Evolutionary conservation across 2,113 vertebrate species (phyloP), one percentile per base, ranked within the genome.

Genomic region (Burhinus bistriatus): DNA sequence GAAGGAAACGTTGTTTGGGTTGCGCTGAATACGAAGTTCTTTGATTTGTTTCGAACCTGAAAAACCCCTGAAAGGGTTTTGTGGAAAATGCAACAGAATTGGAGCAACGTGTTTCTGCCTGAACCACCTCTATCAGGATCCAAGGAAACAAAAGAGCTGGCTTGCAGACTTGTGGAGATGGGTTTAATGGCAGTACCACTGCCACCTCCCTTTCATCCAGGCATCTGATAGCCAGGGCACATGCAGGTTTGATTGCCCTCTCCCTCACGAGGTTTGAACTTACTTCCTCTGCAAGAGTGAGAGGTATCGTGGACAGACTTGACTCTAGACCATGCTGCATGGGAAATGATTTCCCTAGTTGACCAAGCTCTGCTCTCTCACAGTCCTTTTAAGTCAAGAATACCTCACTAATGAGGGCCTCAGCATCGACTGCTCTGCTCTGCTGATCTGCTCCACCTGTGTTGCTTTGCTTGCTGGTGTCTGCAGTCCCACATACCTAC

Each of bases 21-120:
- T 85, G 17, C 0, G 0, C 15, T 55, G 38, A 85, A 68, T 20
- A 4, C 0, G 0, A 82, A 51, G 9, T 76, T 20, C 71, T 80
- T 59, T 29, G 32, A 36, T 68, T 49, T 78, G 27, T 85, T 85
- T 57, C 45, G 26, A n/a, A 6, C 11, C 34, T 78, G n/a, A 49
- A 66, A 77, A 57, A 38, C 2, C 54, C 36, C 34, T n/a, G n/a
- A 52, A 83, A 57, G 8, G 4, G 9, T 65, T 64, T 61, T 87
- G 21, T 52, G 44, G 58, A 75, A 59, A 93, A 81, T 27, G 23
- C 54, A 61, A 8, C 62, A 58, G 26, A 70, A 29, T 6, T 49
- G 45, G 14, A 57, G 23, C 27, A 61, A 51, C 5, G 0, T 14
- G 1, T 18, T 89, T 61, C 52, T 42, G 20, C 51, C 26, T 66